These are phyloP conservation scores for Priocnemis perturbator DNA, from an alignment of 2,888 invertebrate species.

Conservation along the genomic window DNA sequence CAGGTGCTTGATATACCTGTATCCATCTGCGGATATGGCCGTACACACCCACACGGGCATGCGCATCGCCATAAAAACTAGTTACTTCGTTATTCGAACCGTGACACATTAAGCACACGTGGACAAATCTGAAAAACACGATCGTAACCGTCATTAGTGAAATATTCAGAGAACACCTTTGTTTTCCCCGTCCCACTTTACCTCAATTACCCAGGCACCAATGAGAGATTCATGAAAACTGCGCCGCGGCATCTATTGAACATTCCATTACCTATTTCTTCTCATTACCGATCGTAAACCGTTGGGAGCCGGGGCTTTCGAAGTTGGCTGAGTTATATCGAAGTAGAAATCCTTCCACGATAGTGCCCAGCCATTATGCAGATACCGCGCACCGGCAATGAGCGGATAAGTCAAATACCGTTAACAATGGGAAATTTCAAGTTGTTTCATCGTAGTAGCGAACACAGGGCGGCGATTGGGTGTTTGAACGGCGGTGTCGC, in stretches of 20 bases:
- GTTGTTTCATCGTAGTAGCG: conserved; percentile 55
- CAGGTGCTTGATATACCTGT: no score
- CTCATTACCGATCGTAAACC: conserved; percentile 12
- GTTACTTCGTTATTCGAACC: no score
- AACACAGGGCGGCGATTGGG: conserved; percentile 57
- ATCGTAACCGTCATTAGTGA: no score
- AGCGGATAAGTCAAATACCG: conserved; percentile 64
- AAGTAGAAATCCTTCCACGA: conserved; percentile 46
- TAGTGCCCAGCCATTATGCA: conserved; percentile 57
- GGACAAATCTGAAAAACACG: no score
- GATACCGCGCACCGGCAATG: conserved; percentile 54
- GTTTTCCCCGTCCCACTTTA: no score
- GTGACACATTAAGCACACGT: no score
- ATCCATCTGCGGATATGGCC: no score
- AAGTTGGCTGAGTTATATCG: conserved; percentile 28
- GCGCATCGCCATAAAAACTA: no score
- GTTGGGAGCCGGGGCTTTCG: background rate
- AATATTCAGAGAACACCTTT: no score
- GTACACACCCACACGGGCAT: no score
- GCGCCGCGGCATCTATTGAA: background rate
- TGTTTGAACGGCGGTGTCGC: conserved; percentile 70
- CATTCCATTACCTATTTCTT: conserved; percentile 1
- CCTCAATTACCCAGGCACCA: no score
- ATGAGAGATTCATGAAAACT: background rate
- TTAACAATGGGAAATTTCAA: conserved; percentile 67